Percentiles rank a stretch among this genome's conserved stretches.
These are phyloP conservation scores for Albula glossodonta DNA, from an alignment of 2,113 vertebrate species.

Conservation along the genomic window DNA sequence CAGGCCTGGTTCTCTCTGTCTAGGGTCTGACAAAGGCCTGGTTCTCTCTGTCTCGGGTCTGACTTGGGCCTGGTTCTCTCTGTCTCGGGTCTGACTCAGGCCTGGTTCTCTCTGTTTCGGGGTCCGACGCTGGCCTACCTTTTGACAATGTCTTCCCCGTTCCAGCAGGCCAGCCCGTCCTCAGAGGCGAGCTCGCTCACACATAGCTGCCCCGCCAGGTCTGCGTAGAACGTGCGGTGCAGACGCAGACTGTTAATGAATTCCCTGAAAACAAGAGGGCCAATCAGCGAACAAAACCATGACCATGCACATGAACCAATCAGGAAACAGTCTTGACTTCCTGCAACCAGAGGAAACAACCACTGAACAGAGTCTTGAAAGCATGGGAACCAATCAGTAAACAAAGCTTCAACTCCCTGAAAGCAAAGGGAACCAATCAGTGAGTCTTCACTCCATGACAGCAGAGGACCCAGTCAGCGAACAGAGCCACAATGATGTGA, in stretches of 20 bases:
- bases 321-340: too few relatives aligned
- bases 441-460: not conserved
- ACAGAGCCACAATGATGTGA: too few relatives aligned
- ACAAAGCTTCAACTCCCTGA: not conserved
- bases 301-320: too few relatives aligned
- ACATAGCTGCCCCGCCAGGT: conserved; percentile 80
- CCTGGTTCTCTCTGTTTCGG: not conserved
- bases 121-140: conserved; percentile 66
- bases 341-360: not conserved
- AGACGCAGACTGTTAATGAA: conserved; percentile 74
- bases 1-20: too few relatives aligned
- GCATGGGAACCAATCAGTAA: not conserved
- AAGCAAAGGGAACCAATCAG: not conserved
- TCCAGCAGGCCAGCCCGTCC: conserved; percentile 77
- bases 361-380: not conserved
- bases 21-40: too few relatives aligned
- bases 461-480: too few relatives aligned
- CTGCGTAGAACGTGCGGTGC: conserved; percentile 74
- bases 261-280: conserved; percentile 64
- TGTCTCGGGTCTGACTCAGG: too few relatives aligned
- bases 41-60: too few relatives aligned
- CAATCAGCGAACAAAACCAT: not conserved
- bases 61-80: too few relatives aligned
- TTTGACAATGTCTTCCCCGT: conserved; percentile 72
- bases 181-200: conserved; percentile 71